phyloP scores from a whole-genome alignment of 1,140 invertebrate species.

The Bradynema listronoti region DNA sequence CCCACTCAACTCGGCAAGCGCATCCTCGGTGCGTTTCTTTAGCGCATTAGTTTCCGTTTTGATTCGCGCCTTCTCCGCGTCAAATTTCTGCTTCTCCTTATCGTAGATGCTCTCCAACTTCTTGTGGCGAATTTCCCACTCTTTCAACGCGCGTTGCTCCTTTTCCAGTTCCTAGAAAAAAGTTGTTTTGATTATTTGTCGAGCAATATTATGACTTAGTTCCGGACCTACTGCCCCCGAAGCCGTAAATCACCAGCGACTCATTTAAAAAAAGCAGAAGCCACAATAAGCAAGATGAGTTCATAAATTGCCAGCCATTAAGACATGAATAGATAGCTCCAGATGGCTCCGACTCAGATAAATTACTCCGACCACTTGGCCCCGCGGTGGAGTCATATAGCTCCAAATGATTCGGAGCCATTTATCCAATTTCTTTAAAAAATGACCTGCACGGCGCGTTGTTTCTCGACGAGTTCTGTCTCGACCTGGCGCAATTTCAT shows the following conservation, averaged over 20 bases:
- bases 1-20: conserved; percentile 22
- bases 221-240: too few relatives aligned
- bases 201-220: too few relatives aligned
- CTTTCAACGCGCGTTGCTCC: conserved; percentile 28
- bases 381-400: too few relatives aligned
- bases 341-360: too few relatives aligned
- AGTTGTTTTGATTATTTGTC: not conserved
- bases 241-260: not conserved
- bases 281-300: too few relatives aligned
- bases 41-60: conserved; percentile 46
- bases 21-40: conserved; percentile 53
- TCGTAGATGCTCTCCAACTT: conserved; percentile 53
- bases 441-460: conserved; percentile 21
- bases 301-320: too few relatives aligned
- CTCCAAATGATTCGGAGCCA: too few relatives aligned
- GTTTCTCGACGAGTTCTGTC: conserved; percentile 34
- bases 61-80: conserved; percentile 40
- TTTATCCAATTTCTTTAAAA: too few relatives aligned
- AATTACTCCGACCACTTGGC: too few relatives aligned
- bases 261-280: too few relatives aligned
- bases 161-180: conserved; percentile 30
- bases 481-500: conserved; percentile 23
- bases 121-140: conserved; percentile 52
- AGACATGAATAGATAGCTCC: too few relatives aligned
- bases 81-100: conserved; percentile 52